Evolutionary conservation across 1,140 invertebrate genomes (phyloP), one percentile per base, ranked within the genome.

Genomic region (Bombus pascuorum): DNA sequence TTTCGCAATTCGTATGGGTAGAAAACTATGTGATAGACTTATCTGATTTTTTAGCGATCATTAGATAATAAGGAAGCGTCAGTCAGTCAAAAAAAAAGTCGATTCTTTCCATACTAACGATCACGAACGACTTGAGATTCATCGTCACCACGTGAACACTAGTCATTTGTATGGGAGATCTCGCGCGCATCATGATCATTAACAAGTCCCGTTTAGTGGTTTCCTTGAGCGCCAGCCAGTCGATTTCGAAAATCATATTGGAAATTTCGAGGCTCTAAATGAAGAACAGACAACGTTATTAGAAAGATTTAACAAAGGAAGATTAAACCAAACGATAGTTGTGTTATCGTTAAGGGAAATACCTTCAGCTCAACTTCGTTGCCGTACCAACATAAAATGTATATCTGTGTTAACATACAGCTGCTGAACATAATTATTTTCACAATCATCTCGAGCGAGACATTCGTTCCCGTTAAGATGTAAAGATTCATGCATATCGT

Each of bases 381-480:
- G 25, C 96, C 96, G 83, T 95, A 96, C 95, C 96, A 96, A 86
- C 96, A 96, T 81, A 96, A 96, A 1, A 96, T 87, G 53, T 95
- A 95, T 39, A 96, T 92, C 83, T 96, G 91, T 22, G 85, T 47
- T 2, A 87, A 34, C 66, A 88, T 84, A 5, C 84, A 91, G 32
- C 62, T 53, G 10, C 85, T 77, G 71, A 86, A 93, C 25, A 91
- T 1, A 10, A 89, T 34, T 44, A 90, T 72, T 4, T 77, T 34
- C 2, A 87, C 25, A 53, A 87, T 81, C 37, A 57, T 95, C 8
- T 94, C 94, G 72, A 94, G 85, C 93, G 95, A 94, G 2, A 94
- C 93, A 25, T 94, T 86, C 93, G 95, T 94, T 1, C 25, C 57
- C 13, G 86, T 71, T 34, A 92, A 37, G 34, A 85, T 80, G n/a